Evolutionary conservation across 2,797 vertebrate species (phyloP).

Genomic region (Xenopus petersii): DNA sequence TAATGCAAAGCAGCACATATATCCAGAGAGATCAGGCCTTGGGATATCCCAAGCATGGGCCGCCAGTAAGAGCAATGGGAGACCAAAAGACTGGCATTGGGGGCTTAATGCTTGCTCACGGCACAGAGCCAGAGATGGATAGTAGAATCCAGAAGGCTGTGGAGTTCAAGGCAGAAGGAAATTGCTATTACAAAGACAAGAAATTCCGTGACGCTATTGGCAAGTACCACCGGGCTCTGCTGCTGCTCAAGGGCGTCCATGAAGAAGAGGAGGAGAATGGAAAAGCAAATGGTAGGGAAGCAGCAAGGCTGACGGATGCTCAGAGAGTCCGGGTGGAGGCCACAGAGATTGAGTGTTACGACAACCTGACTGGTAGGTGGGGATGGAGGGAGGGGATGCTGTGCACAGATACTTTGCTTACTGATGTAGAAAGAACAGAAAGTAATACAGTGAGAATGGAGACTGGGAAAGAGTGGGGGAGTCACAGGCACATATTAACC

Average conservation of each 20-base stretch:
- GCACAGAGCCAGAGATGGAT: slow-evolving; percentile 76
- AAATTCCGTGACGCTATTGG: slow-evolving; percentile 92
- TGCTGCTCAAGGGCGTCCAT: slow-evolving; percentile 83
- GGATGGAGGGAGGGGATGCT: slow-evolving; percentile 8
- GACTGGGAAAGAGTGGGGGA: not conserved
- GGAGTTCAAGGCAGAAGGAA: slow-evolving; percentile 86
- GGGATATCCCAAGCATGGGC: slow-evolving; percentile 67
- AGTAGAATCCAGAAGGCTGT: slow-evolving; percentile 82
- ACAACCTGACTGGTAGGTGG: slow-evolving; percentile 84
- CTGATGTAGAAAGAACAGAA: slow-evolving; percentile 19
- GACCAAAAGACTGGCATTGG: slow-evolving; percentile 72
- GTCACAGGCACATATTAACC: not conserved
- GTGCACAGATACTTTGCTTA: not conserved
- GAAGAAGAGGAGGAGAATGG: slow-evolving; percentile 74
- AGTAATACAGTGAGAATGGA: not conserved
- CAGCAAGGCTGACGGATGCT: slow-evolving; percentile 77
- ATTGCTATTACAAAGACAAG: slow-evolving; percentile 90
- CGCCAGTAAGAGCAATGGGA: slow-evolving; percentile 71
- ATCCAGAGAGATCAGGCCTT: slow-evolving; percentile 64
- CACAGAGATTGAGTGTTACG: slow-evolving; percentile 91
- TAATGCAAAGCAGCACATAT: slow-evolving; percentile 72
- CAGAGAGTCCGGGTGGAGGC: slow-evolving; percentile 82
- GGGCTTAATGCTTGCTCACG: slow-evolving; percentile 69
- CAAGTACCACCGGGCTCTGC: slow-evolving; percentile 88
- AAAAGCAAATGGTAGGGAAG: slow-evolving; percentile 70